Evolutionary conservation across 2,797 vertebrate species (phyloP).

Genomic region (Sparidentex hasta): DNA sequence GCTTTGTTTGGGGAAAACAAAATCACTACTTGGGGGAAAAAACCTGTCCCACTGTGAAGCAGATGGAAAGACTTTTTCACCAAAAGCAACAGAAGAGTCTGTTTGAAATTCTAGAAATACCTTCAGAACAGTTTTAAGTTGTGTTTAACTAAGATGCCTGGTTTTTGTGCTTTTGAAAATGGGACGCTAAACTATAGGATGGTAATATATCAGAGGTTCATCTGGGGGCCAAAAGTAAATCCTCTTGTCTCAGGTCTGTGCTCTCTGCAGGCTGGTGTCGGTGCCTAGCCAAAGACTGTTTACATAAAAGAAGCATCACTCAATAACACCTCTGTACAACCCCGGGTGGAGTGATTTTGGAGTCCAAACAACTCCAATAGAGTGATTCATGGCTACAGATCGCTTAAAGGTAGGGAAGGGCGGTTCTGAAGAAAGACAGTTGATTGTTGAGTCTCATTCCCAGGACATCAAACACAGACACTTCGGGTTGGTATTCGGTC

Average conservation of each 20-base stretch:
- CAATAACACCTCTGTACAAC: neutral
- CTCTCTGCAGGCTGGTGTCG: neutral
- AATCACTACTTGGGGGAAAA: neutral
- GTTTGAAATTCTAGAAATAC: neutral
- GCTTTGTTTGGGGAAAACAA: constrained; percentile 16
- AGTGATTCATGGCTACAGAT: neutral
- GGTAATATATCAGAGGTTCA: neutral
- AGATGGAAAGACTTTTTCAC: neutral
- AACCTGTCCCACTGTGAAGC: neutral
- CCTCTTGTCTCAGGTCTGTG: neutral
- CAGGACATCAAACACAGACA: too few relatives aligned
- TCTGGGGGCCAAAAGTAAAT: too few relatives aligned
- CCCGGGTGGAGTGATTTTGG: neutral
- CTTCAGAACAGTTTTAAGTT: neutral
- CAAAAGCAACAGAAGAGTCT: neutral
- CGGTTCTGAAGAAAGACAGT: too few relatives aligned
- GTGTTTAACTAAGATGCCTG: neutral
- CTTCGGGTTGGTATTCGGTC: too few relatives aligned
- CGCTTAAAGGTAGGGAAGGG: too few relatives aligned
- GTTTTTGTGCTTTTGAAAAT: neutral
- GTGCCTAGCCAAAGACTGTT: neutral
- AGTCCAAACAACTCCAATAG: neutral
- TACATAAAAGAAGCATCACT: neutral
- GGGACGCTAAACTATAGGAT: neutral
- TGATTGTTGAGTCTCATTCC: too few relatives aligned